These are phyloP conservation scores for Planococcus citri DNA, from an alignment of 1,140 invertebrate species.

Conservation along the genomic window DNA sequence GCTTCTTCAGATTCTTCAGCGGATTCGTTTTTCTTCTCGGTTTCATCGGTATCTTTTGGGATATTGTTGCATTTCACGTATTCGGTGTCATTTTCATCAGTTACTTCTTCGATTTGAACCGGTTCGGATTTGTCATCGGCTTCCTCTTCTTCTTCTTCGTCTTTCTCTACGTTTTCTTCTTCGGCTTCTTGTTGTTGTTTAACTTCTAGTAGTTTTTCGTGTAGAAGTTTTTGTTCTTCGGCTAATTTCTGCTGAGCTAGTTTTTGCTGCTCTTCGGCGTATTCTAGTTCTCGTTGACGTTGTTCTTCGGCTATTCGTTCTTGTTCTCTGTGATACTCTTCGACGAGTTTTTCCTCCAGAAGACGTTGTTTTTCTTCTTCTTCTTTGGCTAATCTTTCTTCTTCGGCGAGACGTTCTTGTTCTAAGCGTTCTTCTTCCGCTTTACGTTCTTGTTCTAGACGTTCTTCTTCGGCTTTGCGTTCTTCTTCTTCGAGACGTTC, in stretches of 20 bases:
- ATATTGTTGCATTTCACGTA: not conserved
- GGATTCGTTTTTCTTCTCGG: not conserved
- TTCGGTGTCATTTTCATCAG: not conserved
- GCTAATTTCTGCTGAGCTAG: not conserved
- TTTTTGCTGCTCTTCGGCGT: not conserved
- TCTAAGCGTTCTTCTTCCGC: not conserved
- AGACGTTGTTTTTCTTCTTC: not conserved
- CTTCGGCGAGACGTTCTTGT: not conserved
- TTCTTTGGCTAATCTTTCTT: not conserved
- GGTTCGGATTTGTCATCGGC: not conserved
- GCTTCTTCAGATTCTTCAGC: not conserved
- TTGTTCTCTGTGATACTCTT: not conserved
- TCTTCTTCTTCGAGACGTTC: not conserved
- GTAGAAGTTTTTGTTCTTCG: not conserved
- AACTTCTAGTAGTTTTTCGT: not conserved
- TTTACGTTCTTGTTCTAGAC: not conserved
- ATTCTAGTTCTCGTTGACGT: not conserved
- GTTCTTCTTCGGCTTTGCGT: conserved; percentile 8
- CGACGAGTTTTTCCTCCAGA: not conserved
- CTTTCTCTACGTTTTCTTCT: not conserved
- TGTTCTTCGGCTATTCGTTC: not conserved
- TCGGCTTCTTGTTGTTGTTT: conserved; percentile 10
- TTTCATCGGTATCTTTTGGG: not conserved
- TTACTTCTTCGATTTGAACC: not conserved
- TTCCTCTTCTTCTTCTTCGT: not conserved